Evolutionary conservation across 1,140 invertebrate species (phyloP), one percentile per base, ranked within the genome.

Genomic region (Tyrophagus putrescentiae): DNA sequence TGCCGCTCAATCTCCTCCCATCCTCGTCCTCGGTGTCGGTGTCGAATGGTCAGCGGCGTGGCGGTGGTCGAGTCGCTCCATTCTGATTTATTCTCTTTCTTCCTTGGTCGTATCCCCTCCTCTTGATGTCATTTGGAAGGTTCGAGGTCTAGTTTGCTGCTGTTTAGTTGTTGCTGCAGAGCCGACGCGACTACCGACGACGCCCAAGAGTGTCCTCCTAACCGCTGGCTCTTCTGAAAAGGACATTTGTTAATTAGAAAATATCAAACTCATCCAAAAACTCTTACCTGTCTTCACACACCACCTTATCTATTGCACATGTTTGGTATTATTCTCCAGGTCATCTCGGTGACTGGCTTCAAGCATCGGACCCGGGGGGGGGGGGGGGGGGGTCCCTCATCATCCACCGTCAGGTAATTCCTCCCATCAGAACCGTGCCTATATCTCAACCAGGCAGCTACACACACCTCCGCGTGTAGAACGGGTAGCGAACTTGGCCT

Each of bases 401-500:
- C 66, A 41, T 66, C 63, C 27, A 45, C 29, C 3, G 33, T 41
- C 6, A 89, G 72, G 72, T 92, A 87, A 32, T 81, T 83, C 61
- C 83, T 80, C 0, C 90, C 90, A 29, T 92, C 75, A 16, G 96
- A 72, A 48, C 87, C 86, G 65, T 84, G 80, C 3, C 97, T 87
- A 72, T 97, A 96, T 33, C 87, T 78, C 67, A 92, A n/a, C n/a
- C 90, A 34, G 96, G 73, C 1, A 96, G 91, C 72, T 98, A 98
- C 93, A 93, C 98, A 25, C 94, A 74, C 82, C 97, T 94, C 76
- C 97, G 92, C 4, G 86, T 91, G 72, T 93, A 97, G 73, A 94
- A 97, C n/a, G 93, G 93, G 72, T 96, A 98, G 0, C 92, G 80
- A 74, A 95, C 97, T 75, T 96, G 96, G 65, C 1, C 90, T 90